Conservation (phyloP, 1,140 invertebrate genomes). For the Drosophila parvula region DNA sequence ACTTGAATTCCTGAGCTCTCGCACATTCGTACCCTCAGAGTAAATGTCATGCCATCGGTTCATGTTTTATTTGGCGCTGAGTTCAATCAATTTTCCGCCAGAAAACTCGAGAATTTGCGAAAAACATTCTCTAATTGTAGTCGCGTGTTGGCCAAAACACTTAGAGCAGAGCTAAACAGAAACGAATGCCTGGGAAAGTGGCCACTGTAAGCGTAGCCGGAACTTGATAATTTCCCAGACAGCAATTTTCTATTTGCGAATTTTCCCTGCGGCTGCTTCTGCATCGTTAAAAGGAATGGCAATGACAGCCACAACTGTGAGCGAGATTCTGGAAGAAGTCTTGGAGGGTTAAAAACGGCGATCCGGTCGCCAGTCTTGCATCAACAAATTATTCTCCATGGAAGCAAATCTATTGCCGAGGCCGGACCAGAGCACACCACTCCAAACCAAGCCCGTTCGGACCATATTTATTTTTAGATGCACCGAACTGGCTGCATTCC, state of each 20-base stretch:
- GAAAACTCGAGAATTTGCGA: slow-evolving; percentile 13
- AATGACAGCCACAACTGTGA: slow-evolving; percentile 1
- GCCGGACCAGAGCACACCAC: slow-evolving; percentile 12
- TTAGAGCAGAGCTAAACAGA: slow-evolving; percentile 20
- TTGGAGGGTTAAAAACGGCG: background rate
- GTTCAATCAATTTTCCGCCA: slow-evolving; percentile 27
- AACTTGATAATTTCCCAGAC: slow-evolving; percentile 63
- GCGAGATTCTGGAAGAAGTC: slow-evolving; percentile 24
- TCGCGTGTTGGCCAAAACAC: slow-evolving; percentile 22
- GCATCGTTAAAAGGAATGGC: slow-evolving; percentile 26
- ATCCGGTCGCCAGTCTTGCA: slow-evolving; percentile 38
- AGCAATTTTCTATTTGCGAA: slow-evolving; percentile 65
- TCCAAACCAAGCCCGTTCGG: slow-evolving; percentile 23
- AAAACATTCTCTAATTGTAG: slow-evolving; percentile 7
- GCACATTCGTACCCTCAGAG: no score
- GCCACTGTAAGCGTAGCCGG: slow-evolving; percentile 37
- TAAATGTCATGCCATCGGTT: slow-evolving; percentile 29
- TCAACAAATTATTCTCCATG: slow-evolving; percentile 72
- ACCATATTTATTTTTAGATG: slow-evolving; percentile 66
- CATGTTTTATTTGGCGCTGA: background rate
- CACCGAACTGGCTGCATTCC: slow-evolving; percentile 38
- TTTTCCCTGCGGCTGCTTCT: slow-evolving; percentile 36
- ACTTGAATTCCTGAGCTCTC: background rate
- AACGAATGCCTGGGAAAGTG: slow-evolving; percentile 26
- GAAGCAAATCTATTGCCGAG: slow-evolving; percentile 55